Conservation (phyloP, 2,888 invertebrate species). For the Pseudanteris insignis region DNA sequence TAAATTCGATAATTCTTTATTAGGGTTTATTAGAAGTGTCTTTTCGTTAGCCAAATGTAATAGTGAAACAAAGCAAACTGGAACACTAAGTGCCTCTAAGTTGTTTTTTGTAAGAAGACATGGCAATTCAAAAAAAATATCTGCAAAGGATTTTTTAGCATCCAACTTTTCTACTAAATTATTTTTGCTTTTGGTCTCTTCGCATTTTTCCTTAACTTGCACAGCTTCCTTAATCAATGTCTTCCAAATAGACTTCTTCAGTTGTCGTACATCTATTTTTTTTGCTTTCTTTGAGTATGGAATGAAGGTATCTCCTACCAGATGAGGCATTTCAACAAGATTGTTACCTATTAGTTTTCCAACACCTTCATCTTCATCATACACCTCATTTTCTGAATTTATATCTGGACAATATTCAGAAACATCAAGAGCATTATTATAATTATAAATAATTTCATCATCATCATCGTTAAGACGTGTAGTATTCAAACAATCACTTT, state of each 20-base stretch:
- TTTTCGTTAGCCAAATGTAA: slow-evolving; percentile 87
- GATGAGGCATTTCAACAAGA: slow-evolving; percentile 75
- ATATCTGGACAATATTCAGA: slow-evolving; percentile 68
- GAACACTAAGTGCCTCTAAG: slow-evolving; percentile 78
- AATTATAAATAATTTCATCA: slow-evolving; percentile 68
- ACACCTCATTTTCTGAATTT: slow-evolving; percentile 43
- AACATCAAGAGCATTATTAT: slow-evolving; percentile 69
- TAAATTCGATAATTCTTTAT: slow-evolving; percentile 51
- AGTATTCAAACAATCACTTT: slow-evolving; percentile 18
- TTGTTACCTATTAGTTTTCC: slow-evolving; percentile 68
- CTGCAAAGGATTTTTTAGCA: slow-evolving; percentile 57
- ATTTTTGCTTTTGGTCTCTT: slow-evolving; percentile 46
- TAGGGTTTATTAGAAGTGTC: slow-evolving; percentile 64
- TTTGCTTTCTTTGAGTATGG: slow-evolving; percentile 85
- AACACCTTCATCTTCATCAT: slow-evolving; percentile 32
- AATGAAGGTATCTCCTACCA: slow-evolving; percentile 75
- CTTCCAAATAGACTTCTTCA: slow-evolving; percentile 80
- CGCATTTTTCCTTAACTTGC: slow-evolving; percentile 57
- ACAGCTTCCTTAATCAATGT: slow-evolving; percentile 66
- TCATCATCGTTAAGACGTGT: slow-evolving; percentile 52
- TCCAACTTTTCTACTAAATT: slow-evolving; percentile 47
- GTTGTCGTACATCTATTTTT: slow-evolving; percentile 83
- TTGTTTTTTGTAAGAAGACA: slow-evolving; percentile 70
- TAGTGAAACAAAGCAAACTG: slow-evolving; percentile 81
- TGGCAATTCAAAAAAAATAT: slow-evolving; percentile 73